A percentile compares a stretch with the other conserved stretches of the same genome.
Conservation (phyloP, 2,888 invertebrate genomes). For the Pseudococcus jackbeardsleyi region DNA sequence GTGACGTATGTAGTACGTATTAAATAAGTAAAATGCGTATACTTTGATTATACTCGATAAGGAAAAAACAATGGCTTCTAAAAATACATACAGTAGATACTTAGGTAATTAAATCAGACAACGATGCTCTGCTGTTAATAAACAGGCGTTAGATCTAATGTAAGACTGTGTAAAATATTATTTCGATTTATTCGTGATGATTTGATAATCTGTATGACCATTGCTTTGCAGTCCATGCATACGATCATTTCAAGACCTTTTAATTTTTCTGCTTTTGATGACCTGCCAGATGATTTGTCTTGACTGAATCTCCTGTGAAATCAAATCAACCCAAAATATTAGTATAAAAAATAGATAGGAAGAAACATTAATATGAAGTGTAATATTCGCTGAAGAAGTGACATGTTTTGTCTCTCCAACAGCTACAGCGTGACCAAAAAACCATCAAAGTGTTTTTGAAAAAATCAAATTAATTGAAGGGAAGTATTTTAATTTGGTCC, state of each 20-base stretch:
- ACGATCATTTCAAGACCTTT: conserved; percentile 85
- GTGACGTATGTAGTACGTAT: not conserved
- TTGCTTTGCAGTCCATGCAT: conserved; percentile 93
- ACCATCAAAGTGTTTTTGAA: too few species aligned
- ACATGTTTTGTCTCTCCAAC: too few species aligned
- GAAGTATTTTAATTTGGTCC: too few species aligned
- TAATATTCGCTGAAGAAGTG: too few species aligned
- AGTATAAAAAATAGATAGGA: too few species aligned
- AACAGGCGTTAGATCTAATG: conserved; percentile 86
- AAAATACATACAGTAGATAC: not conserved
- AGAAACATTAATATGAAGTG: too few species aligned
- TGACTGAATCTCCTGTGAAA: conserved; percentile 13
- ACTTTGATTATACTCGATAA: conserved; percentile 25
- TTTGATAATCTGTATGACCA: conserved; percentile 94
- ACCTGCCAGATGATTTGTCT: conserved; percentile 20
- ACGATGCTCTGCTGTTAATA: conserved; percentile 71
- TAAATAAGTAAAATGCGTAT: conserved; percentile 42
- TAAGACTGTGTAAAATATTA: conserved; percentile 69
- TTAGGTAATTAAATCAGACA: conserved; percentile 2
- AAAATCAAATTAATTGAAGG: too few species aligned
- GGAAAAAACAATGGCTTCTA: conserved; percentile 32
- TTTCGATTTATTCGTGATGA: conserved; percentile 83
- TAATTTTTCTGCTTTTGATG: conserved; percentile 69
- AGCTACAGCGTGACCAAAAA: too few species aligned
- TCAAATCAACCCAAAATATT: not conserved